Evolutionary conservation across 2,797 vertebrate genomes (phyloP).

Genomic region (Mallotus villosus): DNA sequence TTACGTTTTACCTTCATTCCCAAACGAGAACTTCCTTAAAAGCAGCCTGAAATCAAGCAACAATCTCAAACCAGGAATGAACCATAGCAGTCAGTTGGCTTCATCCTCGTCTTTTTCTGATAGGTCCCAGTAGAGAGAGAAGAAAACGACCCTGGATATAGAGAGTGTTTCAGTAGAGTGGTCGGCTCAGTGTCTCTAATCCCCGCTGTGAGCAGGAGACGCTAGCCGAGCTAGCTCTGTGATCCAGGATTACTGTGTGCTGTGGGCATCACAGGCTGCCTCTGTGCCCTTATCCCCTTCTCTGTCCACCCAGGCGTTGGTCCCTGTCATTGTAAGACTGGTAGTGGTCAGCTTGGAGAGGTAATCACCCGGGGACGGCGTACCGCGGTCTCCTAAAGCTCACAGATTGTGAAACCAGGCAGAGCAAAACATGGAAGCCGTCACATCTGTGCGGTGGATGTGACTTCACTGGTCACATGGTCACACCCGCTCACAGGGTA

Average conservation of each 20-base stretch:
- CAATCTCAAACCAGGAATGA: no score
- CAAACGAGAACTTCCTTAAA: no score
- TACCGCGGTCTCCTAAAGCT: conserved; percentile 36
- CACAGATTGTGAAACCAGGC: conserved; percentile 28
- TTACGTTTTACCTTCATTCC: neutral
- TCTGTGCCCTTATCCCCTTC: conserved; percentile 52
- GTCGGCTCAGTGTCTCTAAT: conserved; percentile 66
- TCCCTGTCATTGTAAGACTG: conserved; percentile 36
- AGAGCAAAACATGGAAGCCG: conserved; percentile 10
- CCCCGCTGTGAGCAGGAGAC: conserved; percentile 60
- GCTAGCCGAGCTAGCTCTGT: conserved; percentile 64
- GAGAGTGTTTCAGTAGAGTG: conserved; percentile 62
- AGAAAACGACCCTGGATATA: conserved; percentile 43
- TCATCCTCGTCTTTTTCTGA: neutral
- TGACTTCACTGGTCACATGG: neutral
- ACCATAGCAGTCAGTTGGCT: neutral
- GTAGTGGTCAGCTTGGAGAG: conserved; percentile 42
- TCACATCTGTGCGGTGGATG: conserved; percentile 1
- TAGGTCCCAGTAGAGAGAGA: conserved; percentile 1
- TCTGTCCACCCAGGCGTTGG: conserved; percentile 25
- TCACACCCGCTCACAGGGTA: neutral
- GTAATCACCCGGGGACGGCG: conserved; percentile 44
- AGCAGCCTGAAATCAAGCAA: no score
- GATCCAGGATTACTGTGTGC: conserved; percentile 68
- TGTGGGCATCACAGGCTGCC: conserved; percentile 47